Conservation (phyloP, 2,888 invertebrate genomes). For the Octodonta nipae region DNA sequence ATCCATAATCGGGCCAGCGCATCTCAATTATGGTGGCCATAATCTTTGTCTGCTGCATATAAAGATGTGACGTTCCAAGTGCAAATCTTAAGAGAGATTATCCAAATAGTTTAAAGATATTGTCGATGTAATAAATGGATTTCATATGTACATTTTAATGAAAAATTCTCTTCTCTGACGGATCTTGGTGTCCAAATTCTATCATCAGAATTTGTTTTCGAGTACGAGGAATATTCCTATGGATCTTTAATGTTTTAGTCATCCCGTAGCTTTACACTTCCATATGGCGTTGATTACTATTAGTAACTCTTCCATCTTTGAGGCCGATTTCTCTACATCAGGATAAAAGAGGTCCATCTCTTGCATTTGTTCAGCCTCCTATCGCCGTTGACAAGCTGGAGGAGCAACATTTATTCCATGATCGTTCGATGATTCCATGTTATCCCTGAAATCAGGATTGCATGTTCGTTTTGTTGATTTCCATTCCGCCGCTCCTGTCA, state of each 20-base stretch:
- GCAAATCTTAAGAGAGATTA: not conserved
- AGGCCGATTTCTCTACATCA: slow-evolving; percentile 1
- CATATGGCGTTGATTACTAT: not conserved
- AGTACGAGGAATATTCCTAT: not conserved
- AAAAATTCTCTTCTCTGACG: not conserved
- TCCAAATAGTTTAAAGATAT: no score
- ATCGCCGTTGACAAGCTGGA: not conserved
- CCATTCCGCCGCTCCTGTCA: no score
- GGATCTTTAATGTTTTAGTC: slow-evolving; percentile 1
- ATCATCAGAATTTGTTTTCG: not conserved
- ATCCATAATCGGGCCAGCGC: not conserved
- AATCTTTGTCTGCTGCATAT: not conserved
- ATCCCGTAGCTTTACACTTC: not conserved
- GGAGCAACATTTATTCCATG: not conserved
- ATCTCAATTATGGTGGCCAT: not conserved
- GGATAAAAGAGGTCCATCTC: not conserved
- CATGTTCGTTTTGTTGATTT: no score
- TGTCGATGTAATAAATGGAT: not conserved
- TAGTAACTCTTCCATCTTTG: slow-evolving; percentile 1
- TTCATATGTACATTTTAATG: not conserved
- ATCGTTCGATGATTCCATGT: no score
- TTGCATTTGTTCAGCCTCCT: not conserved
- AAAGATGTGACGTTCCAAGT: not conserved
- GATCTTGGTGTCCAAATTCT: not conserved
- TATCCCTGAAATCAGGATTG: no score